A percentile compares a stretch with the other conserved stretches of the same genome.
Evolutionary conservation across 2,113 vertebrate genomes (phyloP).

Genomic region (Sturnira hondurensis): DNA sequence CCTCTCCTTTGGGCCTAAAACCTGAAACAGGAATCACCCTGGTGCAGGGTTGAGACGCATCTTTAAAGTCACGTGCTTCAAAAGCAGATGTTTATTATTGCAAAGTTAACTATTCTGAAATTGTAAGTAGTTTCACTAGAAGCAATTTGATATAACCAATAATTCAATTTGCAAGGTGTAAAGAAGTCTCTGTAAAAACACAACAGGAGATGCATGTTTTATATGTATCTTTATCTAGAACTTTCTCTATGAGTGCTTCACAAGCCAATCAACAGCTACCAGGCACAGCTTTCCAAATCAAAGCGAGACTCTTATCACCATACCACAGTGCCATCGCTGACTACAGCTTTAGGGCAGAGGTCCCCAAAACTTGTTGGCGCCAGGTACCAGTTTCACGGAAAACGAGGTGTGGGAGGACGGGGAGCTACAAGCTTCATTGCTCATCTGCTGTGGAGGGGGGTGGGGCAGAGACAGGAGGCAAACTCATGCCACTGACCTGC

Average conservation of each 20-base stretch:
- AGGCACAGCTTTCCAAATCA: background rate
- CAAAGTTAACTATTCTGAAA: background rate
- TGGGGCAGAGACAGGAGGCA: too few relatives aligned
- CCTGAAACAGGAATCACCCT: background rate
- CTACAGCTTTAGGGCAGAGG: too few relatives aligned
- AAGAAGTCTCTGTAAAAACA: background rate
- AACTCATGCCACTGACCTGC: too few relatives aligned
- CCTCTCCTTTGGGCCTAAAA: background rate
- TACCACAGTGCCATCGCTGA: background rate
- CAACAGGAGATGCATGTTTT: accelerated
- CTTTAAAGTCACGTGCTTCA: background rate
- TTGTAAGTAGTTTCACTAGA: background rate
- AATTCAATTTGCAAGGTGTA: background rate
- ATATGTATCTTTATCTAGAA: background rate
- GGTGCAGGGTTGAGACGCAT: background rate
- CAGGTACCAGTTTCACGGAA: too few relatives aligned
- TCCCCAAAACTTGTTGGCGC: too few relatives aligned
- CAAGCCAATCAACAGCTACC: background rate
- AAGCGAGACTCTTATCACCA: accelerated
- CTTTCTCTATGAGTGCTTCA: accelerated
- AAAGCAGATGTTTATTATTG: background rate
- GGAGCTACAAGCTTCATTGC: too few relatives aligned
- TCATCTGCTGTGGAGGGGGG: too few relatives aligned
- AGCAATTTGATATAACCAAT: background rate
- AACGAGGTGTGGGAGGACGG: too few relatives aligned